Evolutionary conservation across 1,140 invertebrate genomes (phyloP).

Genomic region (Ephestia elutella): DNA sequence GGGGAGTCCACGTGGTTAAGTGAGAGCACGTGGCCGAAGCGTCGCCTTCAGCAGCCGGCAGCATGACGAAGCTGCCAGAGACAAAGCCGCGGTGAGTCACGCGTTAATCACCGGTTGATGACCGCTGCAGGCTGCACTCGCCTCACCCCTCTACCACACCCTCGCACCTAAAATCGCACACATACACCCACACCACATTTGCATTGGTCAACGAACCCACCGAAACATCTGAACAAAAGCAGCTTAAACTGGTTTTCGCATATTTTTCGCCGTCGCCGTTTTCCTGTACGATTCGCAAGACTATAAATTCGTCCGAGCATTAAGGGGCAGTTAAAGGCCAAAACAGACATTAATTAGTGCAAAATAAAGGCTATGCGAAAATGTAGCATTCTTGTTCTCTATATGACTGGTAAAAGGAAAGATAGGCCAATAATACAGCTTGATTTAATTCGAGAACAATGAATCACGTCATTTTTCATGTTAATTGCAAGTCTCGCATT

Average conservation of each 20-base stretch:
- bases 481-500: no score
- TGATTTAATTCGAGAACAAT: no score
- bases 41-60: neutral
- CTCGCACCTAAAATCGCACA: constrained; percentile 52
- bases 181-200: constrained; percentile 39
- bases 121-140: constrained; percentile 42
- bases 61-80: constrained; percentile 17
- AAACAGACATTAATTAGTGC: neutral
- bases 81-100: constrained; percentile 63
- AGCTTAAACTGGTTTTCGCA: constrained; percentile 63
- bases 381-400: no score
- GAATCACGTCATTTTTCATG: no score
- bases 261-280: constrained; percentile 55
- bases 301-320: constrained; percentile 8
- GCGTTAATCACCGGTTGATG: constrained; percentile 50
- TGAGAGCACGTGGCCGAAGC: constrained; percentile 19
- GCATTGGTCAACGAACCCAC: constrained; percentile 66
- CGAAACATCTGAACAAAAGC: constrained; percentile 61
- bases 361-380: no score
- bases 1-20: constrained; percentile 10
- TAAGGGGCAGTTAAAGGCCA: neutral
- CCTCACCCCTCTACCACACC: constrained; percentile 40
- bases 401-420: no score
- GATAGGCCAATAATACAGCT: no score
- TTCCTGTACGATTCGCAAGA: constrained; percentile 40